Conservation (phyloP, 2,888 invertebrate species). For the Mycalesis mineus region DNA sequence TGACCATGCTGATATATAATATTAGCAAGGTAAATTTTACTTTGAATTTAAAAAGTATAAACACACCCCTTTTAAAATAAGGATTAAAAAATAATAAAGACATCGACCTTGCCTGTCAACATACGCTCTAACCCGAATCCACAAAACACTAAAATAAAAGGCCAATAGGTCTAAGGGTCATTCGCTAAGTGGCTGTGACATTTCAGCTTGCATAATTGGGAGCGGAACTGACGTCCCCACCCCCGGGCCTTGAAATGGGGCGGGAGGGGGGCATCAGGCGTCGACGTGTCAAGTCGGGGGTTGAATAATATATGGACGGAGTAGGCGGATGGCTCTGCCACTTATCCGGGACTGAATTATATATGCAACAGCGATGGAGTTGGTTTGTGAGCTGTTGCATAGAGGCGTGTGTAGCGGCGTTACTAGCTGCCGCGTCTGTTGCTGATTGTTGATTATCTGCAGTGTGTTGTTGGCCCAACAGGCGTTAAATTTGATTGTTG, state of each 20-base stretch:
- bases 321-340: conserved; percentile 70
- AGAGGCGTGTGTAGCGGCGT: neutral
- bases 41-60: too few species aligned
- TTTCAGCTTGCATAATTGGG: conserved; percentile 75
- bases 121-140: conserved; percentile 51
- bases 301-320: conserved; percentile 71
- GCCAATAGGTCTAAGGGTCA: conserved; percentile 77
- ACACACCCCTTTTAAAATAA: neutral
- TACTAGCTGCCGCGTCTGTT: too few species aligned
- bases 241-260: conserved; percentile 30
- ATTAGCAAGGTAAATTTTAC: too few species aligned
- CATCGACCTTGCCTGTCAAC: conserved; percentile 36
- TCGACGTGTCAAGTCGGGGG: conserved; percentile 71
- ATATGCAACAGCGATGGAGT: conserved; percentile 48
- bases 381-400: conserved; percentile 42
- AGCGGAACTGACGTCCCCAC: conserved; percentile 60
- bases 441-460: too few species aligned
- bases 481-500: too few species aligned
- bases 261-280: conserved; percentile 49
- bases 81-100: neutral
- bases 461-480: too few species aligned
- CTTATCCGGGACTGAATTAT: conserved; percentile 71
- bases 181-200: conserved; percentile 66
- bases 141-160: conserved; percentile 62
- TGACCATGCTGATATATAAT: too few species aligned